Evolutionary conservation across 1,140 invertebrate species (phyloP), one percentile per base, ranked within the genome.

Genomic region (Luehdorfia chinensis): DNA sequence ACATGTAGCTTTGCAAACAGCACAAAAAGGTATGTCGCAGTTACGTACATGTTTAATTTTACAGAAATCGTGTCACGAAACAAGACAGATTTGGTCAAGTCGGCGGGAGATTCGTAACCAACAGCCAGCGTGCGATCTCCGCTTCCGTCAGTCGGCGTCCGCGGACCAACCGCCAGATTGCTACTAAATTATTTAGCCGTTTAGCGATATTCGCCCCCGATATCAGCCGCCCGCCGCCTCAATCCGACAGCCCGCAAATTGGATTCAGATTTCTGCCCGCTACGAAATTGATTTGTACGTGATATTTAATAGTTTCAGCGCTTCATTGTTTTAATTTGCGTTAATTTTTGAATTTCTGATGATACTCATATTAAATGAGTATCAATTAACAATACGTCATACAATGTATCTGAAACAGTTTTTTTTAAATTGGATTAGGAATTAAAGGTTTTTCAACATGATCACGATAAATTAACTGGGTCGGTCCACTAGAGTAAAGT

Each of bases 131-230:
- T 34, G 15, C 33, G 16, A 34, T 34, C n/a, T 3, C 2, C 16
- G 46, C 12, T 47, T 43, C 13, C 25, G 21, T 48, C 11, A 25
- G 25, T 25, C 47, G 27, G 21, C 23, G 47, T 37, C 47, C 74
- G 73, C 74, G 68, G 58, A 61, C 68, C 28, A 44, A 56, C 55
- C 63, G 63, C 55, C 70, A 74, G 76, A 83, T 79, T 75, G 77
- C 74, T 72, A 72, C 78, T 85, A 80, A 85, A 85, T 85, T 75
- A 85, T 85, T 85, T 80, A 84, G 72, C 74, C 72, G 79, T 81
- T 85, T 85, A 85, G 77, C 70, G 77, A 85, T 83, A 85, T 85
- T 84, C 72, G 55, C 60, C 54, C 57, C 68, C 67, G 79, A 79
- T 85, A 85, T 75, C 81, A 65, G 65, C 64, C 70, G 71, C 54